Percentiles rank a stretch among this genome's conserved stretches.
These are phyloP conservation scores for Pteropus alecto DNA, from an alignment of 2,113 vertebrate genomes.

Conservation along the genomic window DNA sequence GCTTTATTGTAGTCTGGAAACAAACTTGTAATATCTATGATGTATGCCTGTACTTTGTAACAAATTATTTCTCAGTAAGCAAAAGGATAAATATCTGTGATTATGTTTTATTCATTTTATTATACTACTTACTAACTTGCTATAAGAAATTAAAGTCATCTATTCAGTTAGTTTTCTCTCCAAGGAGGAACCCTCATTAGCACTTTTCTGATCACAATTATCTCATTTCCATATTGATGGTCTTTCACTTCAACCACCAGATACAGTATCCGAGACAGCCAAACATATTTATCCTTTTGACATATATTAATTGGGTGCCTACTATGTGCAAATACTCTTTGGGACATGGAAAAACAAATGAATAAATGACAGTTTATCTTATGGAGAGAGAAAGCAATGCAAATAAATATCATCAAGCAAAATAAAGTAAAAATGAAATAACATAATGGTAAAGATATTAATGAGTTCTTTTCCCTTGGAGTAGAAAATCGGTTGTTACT, in stretches of 20 bases:
- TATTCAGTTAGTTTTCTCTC: background rate
- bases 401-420: background rate
- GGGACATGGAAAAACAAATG: background rate
- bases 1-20: background rate
- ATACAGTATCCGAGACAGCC: background rate
- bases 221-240: background rate
- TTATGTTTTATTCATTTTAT: conserved; percentile 23
- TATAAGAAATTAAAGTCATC: background rate
- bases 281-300: background rate
- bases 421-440: background rate
- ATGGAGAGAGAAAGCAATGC: background rate
- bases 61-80: background rate
- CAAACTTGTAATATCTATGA: background rate
- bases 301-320: background rate
- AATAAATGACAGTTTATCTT: background rate
- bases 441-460: background rate
- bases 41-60: background rate
- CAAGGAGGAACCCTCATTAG: background rate
- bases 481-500: background rate
- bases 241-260: background rate
- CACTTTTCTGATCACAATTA: conserved; percentile 2
- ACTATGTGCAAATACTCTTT: background rate
- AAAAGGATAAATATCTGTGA: background rate
- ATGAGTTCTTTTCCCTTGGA: background rate
- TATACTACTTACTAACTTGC: background rate